A percentile compares a stretch with the other conserved stretches of the same genome.
These are phyloP conservation scores for Globodera ellingtonae DNA, from an alignment of 1,140 invertebrate species.

Conservation along the genomic window DNA sequence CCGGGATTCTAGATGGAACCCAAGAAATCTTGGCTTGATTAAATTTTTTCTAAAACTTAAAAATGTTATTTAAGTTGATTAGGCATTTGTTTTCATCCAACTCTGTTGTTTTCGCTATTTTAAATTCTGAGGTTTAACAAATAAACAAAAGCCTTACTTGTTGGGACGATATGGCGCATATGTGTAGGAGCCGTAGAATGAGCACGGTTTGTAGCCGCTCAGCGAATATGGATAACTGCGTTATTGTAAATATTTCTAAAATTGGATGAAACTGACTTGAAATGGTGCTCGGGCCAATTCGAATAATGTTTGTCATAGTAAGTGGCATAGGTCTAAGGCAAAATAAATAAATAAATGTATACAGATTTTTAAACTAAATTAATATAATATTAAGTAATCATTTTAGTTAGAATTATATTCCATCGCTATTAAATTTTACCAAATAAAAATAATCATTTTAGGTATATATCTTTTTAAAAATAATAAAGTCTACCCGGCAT, in stretches of 20 bases:
- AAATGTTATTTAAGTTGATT: background rate
- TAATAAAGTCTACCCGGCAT: background rate
- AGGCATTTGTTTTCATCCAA: too few relatives aligned
- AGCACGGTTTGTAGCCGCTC: conserved; percentile 19
- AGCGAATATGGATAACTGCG: conserved; percentile 21
- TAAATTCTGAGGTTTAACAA: background rate
- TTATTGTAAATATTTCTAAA: background rate
- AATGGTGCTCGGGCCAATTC: conserved; percentile 32
- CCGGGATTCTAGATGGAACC: too few relatives aligned
- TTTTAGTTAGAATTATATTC: conserved; percentile 5
- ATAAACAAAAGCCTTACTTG: background rate
- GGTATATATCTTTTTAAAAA: background rate
- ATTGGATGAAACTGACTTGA: conserved; percentile 13
- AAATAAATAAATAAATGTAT: background rate
- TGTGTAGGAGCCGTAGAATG: conserved; percentile 26
- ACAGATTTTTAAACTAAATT: background rate
- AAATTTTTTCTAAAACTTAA: background rate
- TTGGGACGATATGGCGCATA: conserved; percentile 19
- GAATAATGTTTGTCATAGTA: conserved; percentile 22
- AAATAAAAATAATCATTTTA: background rate
- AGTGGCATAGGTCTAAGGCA: conserved; percentile 15
- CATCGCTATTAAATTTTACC: background rate
- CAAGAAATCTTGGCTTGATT: background rate
- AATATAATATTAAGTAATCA: background rate
- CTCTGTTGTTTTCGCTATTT: background rate